phyloP scores from a whole-genome alignment of 2,797 vertebrate genomes.

The Mallotus villosus region DNA sequence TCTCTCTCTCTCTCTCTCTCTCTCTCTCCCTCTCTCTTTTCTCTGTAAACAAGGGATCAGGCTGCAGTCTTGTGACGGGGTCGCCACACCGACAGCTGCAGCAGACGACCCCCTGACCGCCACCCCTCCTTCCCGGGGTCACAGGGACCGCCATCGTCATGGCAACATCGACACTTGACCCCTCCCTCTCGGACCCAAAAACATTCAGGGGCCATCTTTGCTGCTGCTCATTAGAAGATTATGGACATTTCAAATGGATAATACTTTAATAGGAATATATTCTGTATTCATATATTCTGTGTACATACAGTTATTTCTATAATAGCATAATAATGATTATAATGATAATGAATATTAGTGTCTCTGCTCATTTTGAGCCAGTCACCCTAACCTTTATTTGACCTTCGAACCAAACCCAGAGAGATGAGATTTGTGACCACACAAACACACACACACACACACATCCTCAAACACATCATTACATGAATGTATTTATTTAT shows the following conservation, averaged over 20 bases:
- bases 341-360: constrained; percentile 32
- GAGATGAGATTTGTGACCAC: constrained; percentile 38
- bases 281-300: constrained; percentile 54
- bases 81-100: constrained; percentile 66
- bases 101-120: constrained; percentile 61
- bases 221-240: constrained; percentile 69
- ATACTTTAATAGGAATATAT: constrained; percentile 45
- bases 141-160: constrained; percentile 60
- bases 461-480: constrained; percentile 54
- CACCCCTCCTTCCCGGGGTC: constrained; percentile 54
- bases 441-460: constrained; percentile 25
- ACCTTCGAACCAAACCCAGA: constrained; percentile 76
- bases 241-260: constrained; percentile 53
- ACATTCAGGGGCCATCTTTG: constrained; percentile 59
- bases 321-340: constrained; percentile 53
- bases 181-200: constrained; percentile 58
- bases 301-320: constrained; percentile 45
- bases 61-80: constrained; percentile 54
- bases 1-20: constrained; percentile 17
- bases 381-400: constrained; percentile 58
- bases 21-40: constrained; percentile 2
- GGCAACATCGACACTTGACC: constrained; percentile 72
- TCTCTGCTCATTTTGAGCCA: constrained; percentile 56
- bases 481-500: constrained; percentile 76
- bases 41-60: constrained; percentile 51